phyloP scores from a whole-genome alignment of 2,113 vertebrate genomes.

The Protobothrops flavoviridis region DNA sequence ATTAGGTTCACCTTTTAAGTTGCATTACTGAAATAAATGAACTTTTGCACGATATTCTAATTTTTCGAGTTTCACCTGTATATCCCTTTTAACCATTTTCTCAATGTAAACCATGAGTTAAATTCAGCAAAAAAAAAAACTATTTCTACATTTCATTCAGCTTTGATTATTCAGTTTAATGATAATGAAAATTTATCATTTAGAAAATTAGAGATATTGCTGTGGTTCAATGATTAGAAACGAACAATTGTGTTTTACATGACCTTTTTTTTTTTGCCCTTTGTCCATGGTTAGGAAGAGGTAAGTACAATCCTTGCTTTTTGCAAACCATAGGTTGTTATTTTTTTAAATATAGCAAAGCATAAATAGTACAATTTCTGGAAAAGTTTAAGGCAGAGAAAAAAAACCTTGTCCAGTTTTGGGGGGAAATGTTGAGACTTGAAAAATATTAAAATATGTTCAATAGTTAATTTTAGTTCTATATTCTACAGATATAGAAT shows the following conservation, averaged over 20 bases:
- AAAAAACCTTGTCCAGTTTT: neutral
- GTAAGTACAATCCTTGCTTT: neutral
- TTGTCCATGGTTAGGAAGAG: neutral
- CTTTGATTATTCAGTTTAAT: neutral
- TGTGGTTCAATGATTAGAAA: neutral
- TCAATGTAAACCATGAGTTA: neutral
- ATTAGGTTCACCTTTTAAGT: too few species aligned
- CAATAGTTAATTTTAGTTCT: neutral
- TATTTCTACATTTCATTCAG: neutral
- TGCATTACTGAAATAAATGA: too few species aligned
- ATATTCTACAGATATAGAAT: neutral
- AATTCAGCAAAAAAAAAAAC: neutral
- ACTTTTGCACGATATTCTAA: too few species aligned
- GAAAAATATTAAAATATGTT: neutral
- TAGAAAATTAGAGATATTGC: neutral
- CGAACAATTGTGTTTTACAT: neutral
- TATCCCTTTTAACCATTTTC: neutral
- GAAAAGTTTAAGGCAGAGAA: too few species aligned
- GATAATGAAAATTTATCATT: neutral
- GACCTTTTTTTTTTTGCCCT: neutral
- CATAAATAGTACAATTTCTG: too few species aligned
- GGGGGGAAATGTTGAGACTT: neutral
- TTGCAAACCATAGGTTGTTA: neutral
- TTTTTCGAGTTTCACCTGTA: too few species aligned
- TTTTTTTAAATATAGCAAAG: neutral